These are phyloP conservation scores for Sinocyclocheilus anshuiensis DNA, from an alignment of 2,113 vertebrate genomes.

Conservation along the genomic window DNA sequence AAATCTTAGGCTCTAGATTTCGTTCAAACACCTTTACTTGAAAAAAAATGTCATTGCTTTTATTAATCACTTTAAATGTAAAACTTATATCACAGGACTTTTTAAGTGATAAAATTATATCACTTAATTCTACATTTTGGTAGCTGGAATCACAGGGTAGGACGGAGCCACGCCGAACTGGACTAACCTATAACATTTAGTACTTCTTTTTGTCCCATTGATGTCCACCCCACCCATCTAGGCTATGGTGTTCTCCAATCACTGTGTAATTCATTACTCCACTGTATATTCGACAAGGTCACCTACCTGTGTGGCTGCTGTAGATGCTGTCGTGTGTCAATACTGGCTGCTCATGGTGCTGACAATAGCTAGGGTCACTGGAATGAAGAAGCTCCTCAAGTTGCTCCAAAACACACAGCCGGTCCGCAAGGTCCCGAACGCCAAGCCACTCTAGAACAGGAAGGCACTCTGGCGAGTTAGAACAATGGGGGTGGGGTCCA, in stretches of 20 bases:
- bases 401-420: constrained; percentile 50
- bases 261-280: neutral
- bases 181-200: neutral
- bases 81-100: neutral
- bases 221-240: constrained; percentile 12
- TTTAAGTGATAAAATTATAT: neutral
- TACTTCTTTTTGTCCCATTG: neutral
- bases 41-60: neutral
- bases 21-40: neutral
- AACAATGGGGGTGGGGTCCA: constrained; percentile 64
- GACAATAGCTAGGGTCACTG: constrained; percentile 34
- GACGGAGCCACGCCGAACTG: neutral
- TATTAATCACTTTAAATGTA: neutral
- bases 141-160: neutral
- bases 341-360: constrained; percentile 51
- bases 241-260: neutral
- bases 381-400: constrained; percentile 54
- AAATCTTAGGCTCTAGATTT: neutral
- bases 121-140: constrained; percentile 24
- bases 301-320: constrained; percentile 62
- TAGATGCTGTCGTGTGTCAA: constrained; percentile 41
- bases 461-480: constrained; percentile 57
- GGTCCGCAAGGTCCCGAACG: constrained; percentile 46
- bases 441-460: constrained; percentile 63
- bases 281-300: neutral